These are phyloP conservation scores for Paratilapia polleni DNA, from an alignment of 2,113 vertebrate genomes.

Conservation along the genomic window DNA sequence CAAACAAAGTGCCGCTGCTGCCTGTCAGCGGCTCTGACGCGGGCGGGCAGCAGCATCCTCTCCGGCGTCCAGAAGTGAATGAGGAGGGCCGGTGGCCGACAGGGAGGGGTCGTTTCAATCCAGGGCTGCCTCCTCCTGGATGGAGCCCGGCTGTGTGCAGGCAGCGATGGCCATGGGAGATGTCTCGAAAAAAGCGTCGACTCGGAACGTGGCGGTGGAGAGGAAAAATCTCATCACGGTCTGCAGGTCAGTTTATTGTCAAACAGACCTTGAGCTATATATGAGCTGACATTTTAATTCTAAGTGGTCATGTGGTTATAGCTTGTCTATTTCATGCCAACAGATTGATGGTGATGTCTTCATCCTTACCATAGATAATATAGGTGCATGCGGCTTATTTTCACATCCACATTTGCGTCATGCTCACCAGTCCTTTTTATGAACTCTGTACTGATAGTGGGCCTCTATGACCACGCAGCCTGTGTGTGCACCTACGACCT, in stretches of 20 bases:
- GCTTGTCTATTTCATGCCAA: background rate
- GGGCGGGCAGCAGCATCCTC: conserved; percentile 21
- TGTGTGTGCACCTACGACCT: background rate
- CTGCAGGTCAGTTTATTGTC: conserved; percentile 82
- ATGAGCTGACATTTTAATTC: background rate
- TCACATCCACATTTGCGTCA: conserved; percentile 28
- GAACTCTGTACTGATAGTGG: background rate
- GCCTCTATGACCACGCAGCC: background rate
- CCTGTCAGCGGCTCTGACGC: conserved; percentile 28
- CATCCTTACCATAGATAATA: background rate
- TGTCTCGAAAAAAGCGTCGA: conserved; percentile 84
- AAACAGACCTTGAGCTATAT: background rate
- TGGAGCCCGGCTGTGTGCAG: conserved; percentile 84
- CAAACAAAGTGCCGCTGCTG: background rate
- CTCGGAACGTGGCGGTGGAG: conserved; percentile 88
- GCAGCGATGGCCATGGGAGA: conserved; percentile 89
- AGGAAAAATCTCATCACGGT: conserved; percentile 92
- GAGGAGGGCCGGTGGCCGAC: conserved; percentile 54
- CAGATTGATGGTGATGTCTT: background rate
- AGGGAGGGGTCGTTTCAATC: conserved; percentile 73
- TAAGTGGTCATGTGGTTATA: background rate
- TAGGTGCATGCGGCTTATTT: background rate
- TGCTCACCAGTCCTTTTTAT: conserved; percentile 7
- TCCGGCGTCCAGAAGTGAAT: conserved; percentile 23
- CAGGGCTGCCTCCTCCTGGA: conserved; percentile 73